Percentiles rank a stretch among this genome's conserved stretches.
phyloP scores from a whole-genome alignment of 2,888 invertebrate genomes.

The Dynastes maya region DNA sequence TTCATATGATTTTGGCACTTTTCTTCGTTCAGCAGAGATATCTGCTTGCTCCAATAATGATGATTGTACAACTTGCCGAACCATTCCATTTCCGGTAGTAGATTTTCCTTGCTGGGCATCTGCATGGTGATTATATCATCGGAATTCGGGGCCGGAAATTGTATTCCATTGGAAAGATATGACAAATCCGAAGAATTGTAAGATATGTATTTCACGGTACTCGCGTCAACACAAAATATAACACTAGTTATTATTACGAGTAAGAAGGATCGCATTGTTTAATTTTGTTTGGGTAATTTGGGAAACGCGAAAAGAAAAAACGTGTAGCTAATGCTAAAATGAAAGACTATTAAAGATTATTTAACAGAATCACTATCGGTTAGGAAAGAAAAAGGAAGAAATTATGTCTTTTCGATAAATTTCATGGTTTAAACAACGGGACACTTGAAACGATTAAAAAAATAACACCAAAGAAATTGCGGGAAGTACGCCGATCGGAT shows the following conservation, averaged over 20 bases:
- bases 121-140: slow-evolving; percentile 53
- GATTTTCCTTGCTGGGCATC: slow-evolving; percentile 49
- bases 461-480: neutral
- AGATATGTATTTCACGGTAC: slow-evolving; percentile 50
- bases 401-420: slow-evolving; percentile 51
- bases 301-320: slow-evolving; percentile 7
- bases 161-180: slow-evolving; percentile 68
- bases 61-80: slow-evolving; percentile 79
- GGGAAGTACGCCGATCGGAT: slow-evolving; percentile 1
- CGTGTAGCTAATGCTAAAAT: slow-evolving; percentile 18
- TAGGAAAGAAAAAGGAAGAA: neutral
- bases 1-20: slow-evolving; percentile 74
- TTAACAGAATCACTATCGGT: slow-evolving; percentile 1
- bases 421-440: slow-evolving; percentile 16
- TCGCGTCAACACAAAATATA: slow-evolving; percentile 50
- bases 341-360: slow-evolving; percentile 27
- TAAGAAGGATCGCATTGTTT: slow-evolving; percentile 51
- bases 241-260: slow-evolving; percentile 4
- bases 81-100: slow-evolving; percentile 76
- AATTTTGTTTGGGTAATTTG: slow-evolving; percentile 52
- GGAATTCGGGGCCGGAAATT: slow-evolving; percentile 64
- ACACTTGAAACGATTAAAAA: slow-evolving; percentile 13
- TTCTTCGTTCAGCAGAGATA: slow-evolving; percentile 58
- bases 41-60: slow-evolving; percentile 71
- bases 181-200: slow-evolving; percentile 68